These are phyloP conservation scores for Drosophila tristis DNA, from an alignment of 1,140 invertebrate species.

Conservation along the genomic window DNA sequence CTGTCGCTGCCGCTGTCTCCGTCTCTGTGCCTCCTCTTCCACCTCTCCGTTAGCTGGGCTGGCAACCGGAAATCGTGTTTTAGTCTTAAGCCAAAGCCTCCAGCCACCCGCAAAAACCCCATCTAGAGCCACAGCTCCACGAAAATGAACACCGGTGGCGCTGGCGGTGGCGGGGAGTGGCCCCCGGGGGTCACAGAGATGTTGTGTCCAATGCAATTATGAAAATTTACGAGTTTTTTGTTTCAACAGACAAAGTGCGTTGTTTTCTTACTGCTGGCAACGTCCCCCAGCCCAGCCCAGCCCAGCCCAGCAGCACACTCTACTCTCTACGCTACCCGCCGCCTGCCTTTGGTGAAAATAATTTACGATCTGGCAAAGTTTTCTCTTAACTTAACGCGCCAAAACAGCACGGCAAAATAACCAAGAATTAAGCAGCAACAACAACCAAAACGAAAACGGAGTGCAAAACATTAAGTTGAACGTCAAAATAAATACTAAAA, in stretches of 20 bases:
- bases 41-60: constrained; percentile 9
- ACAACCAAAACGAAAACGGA: no score
- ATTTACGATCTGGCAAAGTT: constrained; percentile 73
- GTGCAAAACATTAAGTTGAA: no score
- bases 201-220: constrained; percentile 72
- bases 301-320: no score
- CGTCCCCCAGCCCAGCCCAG: no score
- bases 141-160: background rate
- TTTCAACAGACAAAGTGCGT: constrained; percentile 48
- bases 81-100: constrained; percentile 65
- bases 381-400: constrained; percentile 44
- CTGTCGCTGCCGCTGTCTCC: background rate
- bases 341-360: constrained; percentile 44
- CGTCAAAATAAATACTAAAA: no score
- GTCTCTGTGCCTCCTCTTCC: background rate
- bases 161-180: no score
- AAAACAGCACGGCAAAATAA: constrained; percentile 32
- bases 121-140: background rate
- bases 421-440: background rate
- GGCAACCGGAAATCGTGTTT: constrained; percentile 69
- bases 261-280: constrained; percentile 12
- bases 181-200: constrained; percentile 18
- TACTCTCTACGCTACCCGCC: no score
- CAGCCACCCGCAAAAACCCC: background rate
- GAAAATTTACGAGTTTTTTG: constrained; percentile 78